Percentiles rank a stretch among this genome's conserved stretches.
Conservation (phyloP, 2,113 vertebrate species). For the Oryzias curvinotus region DNA sequence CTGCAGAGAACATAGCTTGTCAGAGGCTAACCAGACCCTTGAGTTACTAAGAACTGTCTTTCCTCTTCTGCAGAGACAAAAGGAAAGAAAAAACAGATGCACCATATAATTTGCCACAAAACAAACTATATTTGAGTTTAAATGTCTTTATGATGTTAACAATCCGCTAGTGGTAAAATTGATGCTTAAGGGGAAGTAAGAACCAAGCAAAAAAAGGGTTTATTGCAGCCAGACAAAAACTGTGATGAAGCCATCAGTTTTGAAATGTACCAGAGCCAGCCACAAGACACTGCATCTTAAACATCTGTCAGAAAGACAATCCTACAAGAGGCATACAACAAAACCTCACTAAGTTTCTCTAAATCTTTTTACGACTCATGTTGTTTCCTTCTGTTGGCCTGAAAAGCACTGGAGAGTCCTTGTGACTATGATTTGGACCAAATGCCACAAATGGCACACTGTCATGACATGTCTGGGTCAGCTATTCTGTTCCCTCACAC, state of each 20-base stretch:
- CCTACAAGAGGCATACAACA: too few relatives aligned
- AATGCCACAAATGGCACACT: constrained; percentile 49
- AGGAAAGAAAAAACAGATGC: constrained; percentile 24
- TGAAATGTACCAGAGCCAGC: too few relatives aligned
- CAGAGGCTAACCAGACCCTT: constrained; percentile 43
- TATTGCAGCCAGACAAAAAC: constrained; percentile 4
- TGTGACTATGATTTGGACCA: constrained; percentile 41
- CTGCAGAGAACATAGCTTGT: constrained; percentile 39
- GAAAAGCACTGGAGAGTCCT: constrained; percentile 7
- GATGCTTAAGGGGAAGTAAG: constrained; percentile 32
- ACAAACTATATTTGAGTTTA: constrained; percentile 51
- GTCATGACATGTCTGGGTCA: constrained; percentile 55
- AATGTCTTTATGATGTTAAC: constrained; percentile 45
- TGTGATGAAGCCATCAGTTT: neutral
- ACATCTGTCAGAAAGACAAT: too few relatives aligned
- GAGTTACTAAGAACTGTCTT: constrained; percentile 39
- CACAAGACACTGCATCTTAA: too few relatives aligned
- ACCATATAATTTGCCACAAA: constrained; percentile 60
- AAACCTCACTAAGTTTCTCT: neutral
- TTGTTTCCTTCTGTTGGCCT: constrained; percentile 15
- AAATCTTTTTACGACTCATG: constrained; percentile 11
- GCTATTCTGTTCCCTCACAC: constrained; percentile 38
- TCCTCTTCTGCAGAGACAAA: constrained; percentile 26
- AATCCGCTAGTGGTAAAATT: constrained; percentile 26
- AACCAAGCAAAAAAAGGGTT: constrained; percentile 14